A percentile compares a stretch with the other conserved stretches of the same genome.
phyloP scores from a whole-genome alignment of 2,888 invertebrate genomes.

The Parnassius glacialis region DNA sequence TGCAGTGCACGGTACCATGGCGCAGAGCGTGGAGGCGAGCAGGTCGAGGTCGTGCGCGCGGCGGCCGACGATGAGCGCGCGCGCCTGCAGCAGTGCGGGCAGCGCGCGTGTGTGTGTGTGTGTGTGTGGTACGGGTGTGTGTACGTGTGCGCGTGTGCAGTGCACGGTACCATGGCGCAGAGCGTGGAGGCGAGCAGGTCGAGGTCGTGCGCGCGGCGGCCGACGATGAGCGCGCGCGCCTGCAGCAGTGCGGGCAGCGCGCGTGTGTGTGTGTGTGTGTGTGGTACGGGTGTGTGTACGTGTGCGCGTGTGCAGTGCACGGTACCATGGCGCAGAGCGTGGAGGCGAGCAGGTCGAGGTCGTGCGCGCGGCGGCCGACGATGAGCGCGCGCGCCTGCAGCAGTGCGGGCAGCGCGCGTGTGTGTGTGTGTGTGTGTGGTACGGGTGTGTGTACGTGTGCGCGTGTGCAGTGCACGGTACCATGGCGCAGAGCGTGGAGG shows the following conservation, averaged over 20 bases:
- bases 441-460: neutral
- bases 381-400: conserved; percentile 93
- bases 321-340: conserved; percentile 88
- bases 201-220: conserved; percentile 87
- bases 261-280: conserved; percentile 41
- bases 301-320: neutral
- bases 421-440: too few species aligned
- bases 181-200: conserved; percentile 89
- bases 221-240: conserved; percentile 91
- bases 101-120: conserved; percentile 78
- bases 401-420: conserved; percentile 87
- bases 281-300: neutral
- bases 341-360: conserved; percentile 89
- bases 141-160: neutral
- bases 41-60: conserved; percentile 88
- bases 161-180: conserved; percentile 83
- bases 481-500: conserved; percentile 89
- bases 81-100: conserved; percentile 92
- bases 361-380: conserved; percentile 86
- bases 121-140: neutral
- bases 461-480: conserved; percentile 45
- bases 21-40: conserved; percentile 88
- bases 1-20: conserved; percentile 77
- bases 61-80: conserved; percentile 89
- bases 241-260: conserved; percentile 89